Conservation (phyloP, 2,888 invertebrate genomes). For the Laspeyria flexula region DNA sequence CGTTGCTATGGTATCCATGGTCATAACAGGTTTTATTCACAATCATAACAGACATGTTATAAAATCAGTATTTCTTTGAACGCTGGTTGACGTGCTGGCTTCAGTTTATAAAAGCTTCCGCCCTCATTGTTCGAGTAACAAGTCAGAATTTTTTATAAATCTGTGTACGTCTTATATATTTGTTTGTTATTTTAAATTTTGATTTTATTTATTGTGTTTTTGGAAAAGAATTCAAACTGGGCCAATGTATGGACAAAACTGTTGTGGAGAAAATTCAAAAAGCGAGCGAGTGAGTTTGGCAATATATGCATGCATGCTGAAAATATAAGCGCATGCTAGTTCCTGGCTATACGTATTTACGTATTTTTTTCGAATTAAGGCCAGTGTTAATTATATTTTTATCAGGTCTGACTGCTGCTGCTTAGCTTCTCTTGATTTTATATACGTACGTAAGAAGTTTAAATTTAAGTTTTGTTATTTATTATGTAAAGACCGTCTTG, state of each 20-base stretch:
- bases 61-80: slow-evolving; percentile 52
- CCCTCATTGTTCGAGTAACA: background rate
- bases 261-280: slow-evolving; percentile 74
- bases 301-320: background rate
- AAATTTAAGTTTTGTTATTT: too few species aligned
- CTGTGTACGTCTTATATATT: background rate
- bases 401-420: too few species aligned
- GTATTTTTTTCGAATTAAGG: background rate
- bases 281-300: slow-evolving; percentile 65
- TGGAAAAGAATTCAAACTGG: slow-evolving; percentile 78
- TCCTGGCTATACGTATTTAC: background rate
- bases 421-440: too few species aligned
- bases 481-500: too few species aligned
- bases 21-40: slow-evolving; percentile 64
- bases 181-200: background rate
- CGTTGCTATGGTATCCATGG: slow-evolving; percentile 69
- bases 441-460: too few species aligned
- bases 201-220: slow-evolving; percentile 9
- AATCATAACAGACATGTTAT: slow-evolving; percentile 49
- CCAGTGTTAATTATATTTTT: too few species aligned
- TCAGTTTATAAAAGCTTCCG: slow-evolving; percentile 16
- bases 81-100: slow-evolving; percentile 21
- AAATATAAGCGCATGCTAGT: background rate
- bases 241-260: slow-evolving; percentile 87
- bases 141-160: slow-evolving; percentile 1